phyloP scores from a whole-genome alignment of 2,888 invertebrate species.

The Agonum fuliginosum region DNA sequence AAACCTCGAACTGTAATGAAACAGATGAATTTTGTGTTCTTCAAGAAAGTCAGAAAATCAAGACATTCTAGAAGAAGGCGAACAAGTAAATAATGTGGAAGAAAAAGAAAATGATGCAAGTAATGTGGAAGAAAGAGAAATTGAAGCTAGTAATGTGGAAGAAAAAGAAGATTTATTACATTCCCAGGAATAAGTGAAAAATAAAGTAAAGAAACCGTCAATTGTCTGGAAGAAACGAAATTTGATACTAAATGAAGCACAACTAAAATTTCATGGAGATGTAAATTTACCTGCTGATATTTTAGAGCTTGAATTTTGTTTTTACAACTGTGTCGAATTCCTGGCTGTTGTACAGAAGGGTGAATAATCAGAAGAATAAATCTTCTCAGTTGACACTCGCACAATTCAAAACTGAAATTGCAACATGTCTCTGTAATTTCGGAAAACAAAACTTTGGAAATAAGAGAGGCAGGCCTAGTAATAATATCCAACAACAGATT shows the following conservation, averaged over 20 bases:
- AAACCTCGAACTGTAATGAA: background rate
- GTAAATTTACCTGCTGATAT: slow-evolving; percentile 9
- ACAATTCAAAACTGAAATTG: too few species aligned
- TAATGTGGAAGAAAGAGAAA: too few species aligned
- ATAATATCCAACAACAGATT: too few species aligned
- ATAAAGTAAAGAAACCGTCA: background rate
- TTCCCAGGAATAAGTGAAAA: background rate
- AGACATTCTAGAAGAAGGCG: background rate
- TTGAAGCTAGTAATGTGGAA: background rate
- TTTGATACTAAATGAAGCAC: slow-evolving; percentile 11
- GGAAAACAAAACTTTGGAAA: too few species aligned
- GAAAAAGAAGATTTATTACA: background rate
- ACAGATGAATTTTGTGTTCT: background rate
- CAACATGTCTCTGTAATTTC: too few species aligned
- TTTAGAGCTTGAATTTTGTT: background rate
- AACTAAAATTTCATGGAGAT: slow-evolving; percentile 1
- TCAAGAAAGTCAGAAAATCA: background rate
- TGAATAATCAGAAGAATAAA: too few species aligned
- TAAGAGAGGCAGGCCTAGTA: too few species aligned
- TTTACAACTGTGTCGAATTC: too few species aligned
- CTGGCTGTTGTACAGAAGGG: too few species aligned
- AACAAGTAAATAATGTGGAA: too few species aligned
- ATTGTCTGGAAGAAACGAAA: slow-evolving; percentile 4
- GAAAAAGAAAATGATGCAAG: too few species aligned
- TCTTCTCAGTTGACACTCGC: too few species aligned